Evolutionary conservation across 2,888 invertebrate genomes (phyloP).

Genomic region (Nephrocerus scutellatus): DNA sequence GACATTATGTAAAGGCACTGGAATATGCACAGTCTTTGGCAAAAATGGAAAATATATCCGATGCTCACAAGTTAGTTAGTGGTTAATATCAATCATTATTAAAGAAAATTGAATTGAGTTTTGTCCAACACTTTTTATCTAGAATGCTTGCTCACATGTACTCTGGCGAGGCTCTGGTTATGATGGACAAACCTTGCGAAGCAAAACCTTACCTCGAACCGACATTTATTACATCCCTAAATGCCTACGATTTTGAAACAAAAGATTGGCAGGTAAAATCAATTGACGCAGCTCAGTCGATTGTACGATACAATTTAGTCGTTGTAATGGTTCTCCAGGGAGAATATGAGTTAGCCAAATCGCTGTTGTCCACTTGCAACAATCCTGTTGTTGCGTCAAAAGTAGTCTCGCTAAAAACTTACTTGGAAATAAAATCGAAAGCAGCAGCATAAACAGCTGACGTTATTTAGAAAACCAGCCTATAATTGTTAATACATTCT

Average conservation of each 20-base stretch:
- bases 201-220: constrained; percentile 79
- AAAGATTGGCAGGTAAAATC: constrained; percentile 53
- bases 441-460: constrained; percentile 19
- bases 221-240: constrained; percentile 58
- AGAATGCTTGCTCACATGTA: constrained; percentile 82
- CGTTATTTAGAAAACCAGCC: too few species aligned
- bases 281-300: constrained; percentile 59
- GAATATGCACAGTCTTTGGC: constrained; percentile 71
- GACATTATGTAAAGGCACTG: constrained; percentile 73
- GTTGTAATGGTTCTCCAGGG: constrained; percentile 68
- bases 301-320: constrained; percentile 71
- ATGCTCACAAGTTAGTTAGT: constrained; percentile 57
- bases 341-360: constrained; percentile 59
- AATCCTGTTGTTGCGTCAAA: constrained; percentile 41
- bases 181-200: constrained; percentile 73
- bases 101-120: background rate
- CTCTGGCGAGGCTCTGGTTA: constrained; percentile 79
- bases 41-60: constrained; percentile 62
- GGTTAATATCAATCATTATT: background rate
- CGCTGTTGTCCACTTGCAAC: constrained; percentile 33
- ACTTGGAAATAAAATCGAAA: constrained; percentile 49
- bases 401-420: constrained; percentile 49
- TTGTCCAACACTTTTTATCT: constrained; percentile 18
- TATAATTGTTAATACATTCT: too few species aligned
- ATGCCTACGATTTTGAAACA: constrained; percentile 48